These are phyloP conservation scores for Hermaeophaga mercurialis DNA, from an alignment of 2,888 invertebrate genomes.

Conservation along the genomic window DNA sequence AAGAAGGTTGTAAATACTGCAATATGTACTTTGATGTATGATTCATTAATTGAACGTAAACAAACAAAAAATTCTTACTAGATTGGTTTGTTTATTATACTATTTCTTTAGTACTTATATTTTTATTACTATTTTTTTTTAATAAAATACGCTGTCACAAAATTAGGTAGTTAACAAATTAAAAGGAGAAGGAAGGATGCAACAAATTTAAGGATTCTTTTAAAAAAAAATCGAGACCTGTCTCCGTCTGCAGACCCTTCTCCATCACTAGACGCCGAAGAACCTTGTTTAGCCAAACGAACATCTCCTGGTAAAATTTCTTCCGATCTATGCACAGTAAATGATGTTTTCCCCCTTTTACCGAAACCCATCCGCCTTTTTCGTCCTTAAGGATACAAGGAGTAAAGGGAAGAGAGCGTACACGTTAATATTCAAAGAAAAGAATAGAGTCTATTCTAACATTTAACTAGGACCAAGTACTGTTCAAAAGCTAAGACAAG, in stretches of 20 bases:
- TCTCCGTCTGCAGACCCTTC: constrained; percentile 83
- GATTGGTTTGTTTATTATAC: too few species aligned
- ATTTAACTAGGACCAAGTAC: constrained; percentile 12
- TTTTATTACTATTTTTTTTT: neutral
- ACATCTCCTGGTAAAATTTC: constrained; percentile 92
- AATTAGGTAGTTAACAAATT: neutral
- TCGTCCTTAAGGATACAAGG: constrained; percentile 67
- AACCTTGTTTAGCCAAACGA: constrained; percentile 74
- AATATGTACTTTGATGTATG: too few species aligned
- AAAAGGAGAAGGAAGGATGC: neutral
- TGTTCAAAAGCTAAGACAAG: constrained; percentile 15
- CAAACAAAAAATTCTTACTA: too few species aligned
- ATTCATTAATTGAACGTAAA: too few species aligned
- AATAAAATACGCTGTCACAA: neutral
- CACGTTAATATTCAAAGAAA: constrained; percentile 41
- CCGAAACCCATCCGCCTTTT: constrained; percentile 95
- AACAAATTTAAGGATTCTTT: too few species aligned
- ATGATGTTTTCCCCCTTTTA: constrained; percentile 92
- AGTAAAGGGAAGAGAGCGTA: constrained; percentile 40
- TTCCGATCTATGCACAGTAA: constrained; percentile 98
- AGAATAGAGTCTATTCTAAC: constrained; percentile 43
- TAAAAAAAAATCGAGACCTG: constrained; percentile 72
- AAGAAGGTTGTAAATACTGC: too few species aligned
- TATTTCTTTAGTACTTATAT: too few species aligned
- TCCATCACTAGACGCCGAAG: constrained; percentile 93